Percentiles rank a stretch among this genome's conserved stretches.
phyloP scores from a whole-genome alignment of 2,797 vertebrate species.

The Ctenopoma kingsleyae region DNA sequence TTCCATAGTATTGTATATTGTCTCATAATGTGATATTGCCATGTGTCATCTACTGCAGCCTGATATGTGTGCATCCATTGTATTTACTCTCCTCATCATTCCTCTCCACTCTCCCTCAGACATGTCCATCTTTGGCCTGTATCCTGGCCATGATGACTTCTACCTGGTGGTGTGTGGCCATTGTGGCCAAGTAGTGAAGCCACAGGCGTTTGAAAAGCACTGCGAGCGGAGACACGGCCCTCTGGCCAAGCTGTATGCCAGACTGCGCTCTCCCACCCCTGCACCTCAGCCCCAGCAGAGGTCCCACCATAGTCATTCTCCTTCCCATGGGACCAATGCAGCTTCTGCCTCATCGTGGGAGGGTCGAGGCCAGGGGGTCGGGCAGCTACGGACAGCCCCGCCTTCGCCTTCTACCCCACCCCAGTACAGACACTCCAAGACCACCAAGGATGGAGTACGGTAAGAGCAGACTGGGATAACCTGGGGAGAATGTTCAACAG shows the following conservation, averaged over 20 bases:
- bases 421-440: constrained; percentile 88
- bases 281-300: constrained; percentile 84
- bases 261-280: constrained; percentile 82
- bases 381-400: constrained; percentile 80
- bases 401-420: constrained; percentile 85
- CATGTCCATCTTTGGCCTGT: constrained; percentile 96
- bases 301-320: constrained; percentile 86
- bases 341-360: constrained; percentile 77
- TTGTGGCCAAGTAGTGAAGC: constrained; percentile 95
- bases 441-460: constrained; percentile 90
- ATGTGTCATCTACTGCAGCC: neutral
- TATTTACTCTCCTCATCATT: neutral
- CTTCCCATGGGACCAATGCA: constrained; percentile 78
- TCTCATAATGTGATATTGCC: neutral
- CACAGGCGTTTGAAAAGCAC: constrained; percentile 96
- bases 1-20: neutral
- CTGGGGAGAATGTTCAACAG: neutral
- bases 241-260: constrained; percentile 89
- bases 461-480: constrained; percentile 72
- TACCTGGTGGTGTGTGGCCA: constrained; percentile 96
- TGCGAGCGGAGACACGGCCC: constrained; percentile 93
- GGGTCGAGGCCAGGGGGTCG: constrained; percentile 63
- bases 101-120: constrained; percentile 77
- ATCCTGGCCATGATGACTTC: constrained; percentile 94
- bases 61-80: neutral